Evolutionary conservation across 1,140 invertebrate genomes (phyloP).

Genomic region (Caligus rogercresseyi): DNA sequence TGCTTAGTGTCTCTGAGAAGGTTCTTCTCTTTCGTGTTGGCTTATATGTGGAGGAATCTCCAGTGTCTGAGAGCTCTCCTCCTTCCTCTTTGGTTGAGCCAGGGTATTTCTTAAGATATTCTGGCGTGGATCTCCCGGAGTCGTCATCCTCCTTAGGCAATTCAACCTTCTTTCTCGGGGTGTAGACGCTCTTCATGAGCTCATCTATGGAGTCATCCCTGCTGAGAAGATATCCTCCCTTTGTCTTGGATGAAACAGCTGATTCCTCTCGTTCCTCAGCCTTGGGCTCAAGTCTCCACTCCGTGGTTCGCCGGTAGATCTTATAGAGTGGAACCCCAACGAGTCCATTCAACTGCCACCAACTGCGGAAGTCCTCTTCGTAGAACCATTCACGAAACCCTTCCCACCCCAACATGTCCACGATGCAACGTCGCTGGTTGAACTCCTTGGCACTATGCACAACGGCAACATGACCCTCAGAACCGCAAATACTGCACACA

Average conservation of each 20-base stretch:
- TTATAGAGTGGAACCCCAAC: conserved; percentile 18
- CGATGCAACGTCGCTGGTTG: conserved; percentile 10
- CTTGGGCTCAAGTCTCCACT: background rate
- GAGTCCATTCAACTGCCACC: conserved; percentile 19
- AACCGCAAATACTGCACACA: background rate
- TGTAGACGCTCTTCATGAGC: conserved; percentile 3
- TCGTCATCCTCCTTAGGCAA: background rate
- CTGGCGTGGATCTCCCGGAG: conserved; percentile 9
- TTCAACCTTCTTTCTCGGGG: background rate
- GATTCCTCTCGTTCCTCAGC: background rate
- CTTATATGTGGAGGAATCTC: background rate
- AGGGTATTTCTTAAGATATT: conserved; percentile 13
- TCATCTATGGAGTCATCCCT: conserved; percentile 8
- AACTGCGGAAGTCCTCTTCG: conserved; percentile 7
- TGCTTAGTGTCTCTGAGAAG: conserved; percentile 10
- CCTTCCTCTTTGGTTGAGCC: background rate
- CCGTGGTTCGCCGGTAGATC: conserved; percentile 8
- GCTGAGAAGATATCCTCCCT: background rate
- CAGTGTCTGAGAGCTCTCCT: too few relatives aligned
- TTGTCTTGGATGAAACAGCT: background rate
- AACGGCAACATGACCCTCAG: background rate
- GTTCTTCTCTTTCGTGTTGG: background rate
- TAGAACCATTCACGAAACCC: conserved; percentile 17
- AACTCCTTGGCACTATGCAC: conserved; percentile 3
- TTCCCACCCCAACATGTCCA: conserved; percentile 14